These are phyloP conservation scores for Monodelphis domestica DNA, from an alignment of 2,797 vertebrate species.

Conservation along the genomic window DNA sequence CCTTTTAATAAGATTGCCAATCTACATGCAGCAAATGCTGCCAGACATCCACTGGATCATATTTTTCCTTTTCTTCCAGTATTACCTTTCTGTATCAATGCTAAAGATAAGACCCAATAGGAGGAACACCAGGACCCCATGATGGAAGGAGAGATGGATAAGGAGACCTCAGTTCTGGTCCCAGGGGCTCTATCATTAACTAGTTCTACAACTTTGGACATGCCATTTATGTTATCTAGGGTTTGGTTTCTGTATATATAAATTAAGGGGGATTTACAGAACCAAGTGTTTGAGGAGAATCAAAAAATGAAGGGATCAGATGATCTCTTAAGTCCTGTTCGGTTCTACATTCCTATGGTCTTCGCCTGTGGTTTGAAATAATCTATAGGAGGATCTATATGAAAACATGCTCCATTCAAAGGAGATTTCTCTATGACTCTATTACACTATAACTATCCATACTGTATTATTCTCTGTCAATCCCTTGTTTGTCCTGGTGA, in stretches of 20 bases:
- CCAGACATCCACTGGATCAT: not conserved
- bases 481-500: not conserved
- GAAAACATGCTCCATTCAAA: conserved; percentile 21
- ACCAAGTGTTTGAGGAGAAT: not conserved
- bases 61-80: not conserved
- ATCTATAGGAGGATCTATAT: not conserved
- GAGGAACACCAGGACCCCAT: not conserved
- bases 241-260: not conserved
- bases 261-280: not conserved
- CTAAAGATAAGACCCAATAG: conserved; percentile 8
- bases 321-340: not conserved
- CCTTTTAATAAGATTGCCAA: not conserved
- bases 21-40: conserved; percentile 25
- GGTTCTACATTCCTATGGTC: not conserved
- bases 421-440: not conserved
- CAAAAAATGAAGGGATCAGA: not conserved
- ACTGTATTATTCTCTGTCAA: not conserved
- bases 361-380: not conserved
- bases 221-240: not conserved
- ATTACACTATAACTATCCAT: not conserved
- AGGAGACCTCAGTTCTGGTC: not conserved
- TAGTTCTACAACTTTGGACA: not conserved
- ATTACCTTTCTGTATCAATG: conserved; percentile 2
- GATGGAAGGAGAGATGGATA: not conserved
- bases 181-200: not conserved